Base-by-base conservation (phyloP, 2,113 vertebrate genomes). In the Oceanites oceanicus region DNA sequence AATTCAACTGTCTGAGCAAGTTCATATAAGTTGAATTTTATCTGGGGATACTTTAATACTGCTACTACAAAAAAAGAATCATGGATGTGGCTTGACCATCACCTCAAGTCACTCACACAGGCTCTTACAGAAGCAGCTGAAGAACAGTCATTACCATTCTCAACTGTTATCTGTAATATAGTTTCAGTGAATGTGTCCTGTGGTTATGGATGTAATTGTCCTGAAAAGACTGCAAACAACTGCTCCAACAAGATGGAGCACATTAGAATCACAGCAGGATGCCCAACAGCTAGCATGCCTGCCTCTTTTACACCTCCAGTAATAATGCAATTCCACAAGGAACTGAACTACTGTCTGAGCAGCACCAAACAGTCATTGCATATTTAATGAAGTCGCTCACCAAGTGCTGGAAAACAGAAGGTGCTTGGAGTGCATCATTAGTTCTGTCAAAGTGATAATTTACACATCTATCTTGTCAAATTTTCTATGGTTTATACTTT, bases 391-490 rank as follows among this genome's bases (percentile, higher is more conserved):
- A 99, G 98, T 98, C 63, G 34, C 98, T 98, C 97, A 96, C 98
- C 96, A 98, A 98, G 97, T 92, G 96, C 98, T 98, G 85, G 98
- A 98, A 99, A 99, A 99, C 99, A 99, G 99, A 99, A 99, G 99
- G 99, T 99, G 99, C 98, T 98, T 98, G 98, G 98, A 99, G 99
- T 99, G 99, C 99, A 99, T 99, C 99, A 99, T 99, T 99, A 99
- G 99, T 99, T 99, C 99, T 99, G 99, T 99, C 99, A 99, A 98
- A 98, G 98, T 98, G 99, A 99, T 99, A 99, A 99, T 99, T 99
- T 99, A 99, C 99, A 99, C 99, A 99, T 99, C 99, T 99, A 99
- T 99, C 99, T 99, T 99, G 99, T 99, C 99, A 99, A 98, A 99
- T 98, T 99, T 99, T 99, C 98, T 98, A 98, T 98, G 98, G 98